Conservation (phyloP, 2,797 vertebrate species). For the Clamator glandarius region DNA sequence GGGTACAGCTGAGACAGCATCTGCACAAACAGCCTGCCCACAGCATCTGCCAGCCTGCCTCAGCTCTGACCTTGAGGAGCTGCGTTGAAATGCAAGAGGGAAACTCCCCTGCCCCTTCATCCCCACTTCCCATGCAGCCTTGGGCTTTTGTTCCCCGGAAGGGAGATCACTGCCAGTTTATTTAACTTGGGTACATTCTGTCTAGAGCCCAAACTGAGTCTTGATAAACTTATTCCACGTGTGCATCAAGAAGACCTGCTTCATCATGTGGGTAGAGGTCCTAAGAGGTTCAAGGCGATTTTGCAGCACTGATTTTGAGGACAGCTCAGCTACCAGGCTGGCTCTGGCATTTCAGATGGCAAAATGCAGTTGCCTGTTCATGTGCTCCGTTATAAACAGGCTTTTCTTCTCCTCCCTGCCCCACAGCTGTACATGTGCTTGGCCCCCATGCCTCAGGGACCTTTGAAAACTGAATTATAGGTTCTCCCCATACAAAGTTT, state of each 20-base stretch:
- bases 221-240: neutral
- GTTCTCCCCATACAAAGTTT: neutral
- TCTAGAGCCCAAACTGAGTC: neutral
- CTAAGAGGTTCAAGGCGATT: neutral
- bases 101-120: slow-evolving; percentile 11
- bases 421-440: neutral
- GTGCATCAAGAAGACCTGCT: neutral
- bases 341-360: neutral
- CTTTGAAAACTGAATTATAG: neutral
- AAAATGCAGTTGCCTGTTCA: neutral
- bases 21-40: slow-evolving; percentile 50
- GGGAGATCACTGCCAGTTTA: neutral
- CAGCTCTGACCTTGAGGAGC: slow-evolving; percentile 42
- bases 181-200: neutral
- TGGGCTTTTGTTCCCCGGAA: neutral
- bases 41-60: slow-evolving; percentile 25
- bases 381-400: neutral
- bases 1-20: slow-evolving; percentile 64
- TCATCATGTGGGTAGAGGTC: neutral
- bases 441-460: neutral
- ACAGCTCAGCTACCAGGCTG: neutral
- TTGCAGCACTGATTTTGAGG: neutral
- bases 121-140: neutral
- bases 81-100: neutral
- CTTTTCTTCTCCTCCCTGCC: neutral